phyloP scores from a whole-genome alignment of 1,140 invertebrate species.

The Bombus picipes region DNA sequence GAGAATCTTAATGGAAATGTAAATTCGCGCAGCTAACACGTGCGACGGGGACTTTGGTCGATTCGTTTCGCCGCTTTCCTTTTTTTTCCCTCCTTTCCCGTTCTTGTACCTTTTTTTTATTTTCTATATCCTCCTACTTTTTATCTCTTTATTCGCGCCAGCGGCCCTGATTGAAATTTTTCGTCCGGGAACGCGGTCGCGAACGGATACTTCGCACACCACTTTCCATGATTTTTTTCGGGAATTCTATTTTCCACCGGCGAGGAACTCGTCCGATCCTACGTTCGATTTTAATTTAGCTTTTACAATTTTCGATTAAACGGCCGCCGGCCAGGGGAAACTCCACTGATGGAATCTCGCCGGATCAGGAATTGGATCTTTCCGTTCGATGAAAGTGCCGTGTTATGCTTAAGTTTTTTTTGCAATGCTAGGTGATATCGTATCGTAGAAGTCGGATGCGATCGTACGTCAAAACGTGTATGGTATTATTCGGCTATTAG shows the following conservation, averaged over 20 bases:
- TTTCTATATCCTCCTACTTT: neutral
- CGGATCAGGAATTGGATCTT: neutral
- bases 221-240: neutral
- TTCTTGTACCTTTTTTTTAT: neutral
- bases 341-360: neutral
- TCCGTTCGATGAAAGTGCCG: neutral
- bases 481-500: too few relatives aligned
- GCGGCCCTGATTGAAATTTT: constrained; percentile 38
- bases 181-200: constrained; percentile 7
- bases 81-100: neutral
- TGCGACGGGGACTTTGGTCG: constrained; percentile 10
- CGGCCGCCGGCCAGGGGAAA: neutral
- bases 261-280: neutral
- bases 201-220: neutral
- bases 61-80: neutral
- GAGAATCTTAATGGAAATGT: constrained; percentile 61
- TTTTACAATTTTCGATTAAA: constrained; percentile 14
- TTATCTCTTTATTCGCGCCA: neutral
- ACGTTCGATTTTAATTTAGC: constrained; percentile 19
- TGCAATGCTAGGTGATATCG: neutral
- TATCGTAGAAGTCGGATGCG: too few relatives aligned
- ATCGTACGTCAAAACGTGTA: too few relatives aligned
- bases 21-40: constrained; percentile 42
- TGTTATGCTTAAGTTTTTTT: neutral
- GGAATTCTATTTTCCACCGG: constrained; percentile 6